phyloP scores from a whole-genome alignment of 2,797 vertebrate genomes.

The Threskiornis aethiopicus region DNA sequence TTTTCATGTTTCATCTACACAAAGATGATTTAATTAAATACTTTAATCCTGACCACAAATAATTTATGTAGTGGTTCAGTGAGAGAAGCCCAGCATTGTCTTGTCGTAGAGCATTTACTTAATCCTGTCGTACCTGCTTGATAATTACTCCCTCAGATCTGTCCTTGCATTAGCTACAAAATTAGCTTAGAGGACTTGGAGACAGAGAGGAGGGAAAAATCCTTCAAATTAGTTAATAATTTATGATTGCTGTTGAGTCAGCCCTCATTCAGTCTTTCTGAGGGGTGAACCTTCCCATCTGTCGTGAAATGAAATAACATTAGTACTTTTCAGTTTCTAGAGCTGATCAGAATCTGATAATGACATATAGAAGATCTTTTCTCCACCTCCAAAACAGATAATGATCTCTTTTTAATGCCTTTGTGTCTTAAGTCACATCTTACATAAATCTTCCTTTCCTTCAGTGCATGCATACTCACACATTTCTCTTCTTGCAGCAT shows the following conservation, averaged over 20 bases:
- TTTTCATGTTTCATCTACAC: conserved; percentile 46
- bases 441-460: conserved; percentile 9
- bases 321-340: background rate
- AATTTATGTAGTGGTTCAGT: conserved; percentile 34
- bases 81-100: conserved; percentile 30
- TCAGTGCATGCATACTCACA: background rate
- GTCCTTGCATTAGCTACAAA: conserved; percentile 39
- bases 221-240: conserved; percentile 10
- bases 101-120: conserved; percentile 32
- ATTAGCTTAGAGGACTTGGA: conserved; percentile 45
- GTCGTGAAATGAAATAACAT: background rate
- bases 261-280: background rate
- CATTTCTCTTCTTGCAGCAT: background rate
- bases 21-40: conserved; percentile 67
- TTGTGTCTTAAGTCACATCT: background rate
- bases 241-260: conserved; percentile 7
- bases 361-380: background rate
- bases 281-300: background rate
- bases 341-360: background rate
- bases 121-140: conserved; percentile 45
- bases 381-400: background rate
- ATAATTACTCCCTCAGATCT: conserved; percentile 63
- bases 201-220: background rate
- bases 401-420: conserved; percentile 15
- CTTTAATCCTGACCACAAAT: conserved; percentile 61